Evolutionary conservation across 2,888 invertebrate species (phyloP), one percentile per base, ranked within the genome.

Genomic region (Pseudeuparius sepicola): DNA sequence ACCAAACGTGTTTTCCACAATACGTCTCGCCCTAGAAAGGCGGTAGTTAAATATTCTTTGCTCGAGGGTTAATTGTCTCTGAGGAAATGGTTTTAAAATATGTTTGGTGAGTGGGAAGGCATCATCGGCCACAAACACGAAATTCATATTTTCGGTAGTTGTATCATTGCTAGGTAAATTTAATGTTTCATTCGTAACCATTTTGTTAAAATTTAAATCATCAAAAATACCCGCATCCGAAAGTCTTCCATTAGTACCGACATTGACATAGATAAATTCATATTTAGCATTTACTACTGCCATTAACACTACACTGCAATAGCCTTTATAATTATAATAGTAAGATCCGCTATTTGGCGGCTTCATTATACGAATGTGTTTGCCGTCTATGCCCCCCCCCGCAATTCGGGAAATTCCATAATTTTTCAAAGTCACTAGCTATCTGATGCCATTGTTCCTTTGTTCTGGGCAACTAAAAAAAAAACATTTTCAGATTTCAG

Each of bases 241-340:
- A 15, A 44, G 37, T 24, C 44, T 17, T 5, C 50, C 47, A 32
- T 51, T 48, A 14, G 37, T 43, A n/a, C 48, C 46, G 31, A 49
- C 29, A 40, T 49, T 38, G 26, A 31, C 27, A 24, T 42, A 25
- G 25, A 51, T 36, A 34, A 51, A 48, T 36, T 40, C 34, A 32
- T 47, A 50, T 31, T 48, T 42, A 10, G 46, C 45, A 40, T 45
- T 38, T 14, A 13, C 24, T 24, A 43, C 38, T n/a, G 39, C 49
- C 44, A 44, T 34, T 31, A 41, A 26, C 39, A 47, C 42, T 14
- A 48, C n/a, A n/a, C n/a, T n/a, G n/a, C 45, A 41, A 24, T 26
- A 31, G 4, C 36, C 34, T 43, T 53, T 51, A 31, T 51, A 53
- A 32, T 50, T 52, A 16, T 32, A 52, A 47, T 33, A 53, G 33